Conservation (phyloP, 2,113 vertebrate genomes). For the Brienomyrus longianalis region DNA sequence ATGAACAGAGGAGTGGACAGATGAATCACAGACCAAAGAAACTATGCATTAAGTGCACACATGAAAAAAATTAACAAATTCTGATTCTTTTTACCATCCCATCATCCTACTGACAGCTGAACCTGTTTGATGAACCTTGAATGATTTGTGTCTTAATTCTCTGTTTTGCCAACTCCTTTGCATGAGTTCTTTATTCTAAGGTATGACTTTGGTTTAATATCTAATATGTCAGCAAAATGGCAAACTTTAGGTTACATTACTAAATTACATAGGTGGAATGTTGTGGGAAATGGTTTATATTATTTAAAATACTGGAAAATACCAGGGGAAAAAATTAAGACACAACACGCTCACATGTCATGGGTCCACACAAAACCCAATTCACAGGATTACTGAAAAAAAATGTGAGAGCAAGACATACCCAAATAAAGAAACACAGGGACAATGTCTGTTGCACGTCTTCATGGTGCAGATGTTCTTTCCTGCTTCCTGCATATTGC, state of each 20-base stretch:
- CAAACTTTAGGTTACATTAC: background rate
- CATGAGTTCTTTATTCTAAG: background rate
- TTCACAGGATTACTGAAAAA: background rate
- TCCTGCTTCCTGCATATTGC: background rate
- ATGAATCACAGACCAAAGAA: too few species aligned
- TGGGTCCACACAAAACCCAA: background rate
- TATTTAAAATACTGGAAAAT: background rate
- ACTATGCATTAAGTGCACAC: too few species aligned
- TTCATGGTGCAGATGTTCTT: background rate
- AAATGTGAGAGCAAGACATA: background rate
- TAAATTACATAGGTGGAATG: background rate
- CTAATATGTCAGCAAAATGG: background rate
- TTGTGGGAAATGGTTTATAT: background rate
- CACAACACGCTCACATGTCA: background rate
- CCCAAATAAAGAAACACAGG: background rate
- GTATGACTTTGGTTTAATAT: background rate
- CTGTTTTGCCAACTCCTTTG: background rate
- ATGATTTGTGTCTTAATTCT: background rate
- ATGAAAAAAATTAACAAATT: background rate
- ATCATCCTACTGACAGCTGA: slow-evolving; percentile 53
- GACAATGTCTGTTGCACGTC: background rate
- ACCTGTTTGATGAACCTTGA: slow-evolving; percentile 44
- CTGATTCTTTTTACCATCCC: slow-evolving; percentile 37
- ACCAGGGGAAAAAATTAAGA: background rate
- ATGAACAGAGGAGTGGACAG: too few species aligned